Evolutionary conservation across 2,113 vertebrate species (phyloP), one percentile per base, ranked within the genome.

Genomic region (Syrmaticus mikado): DNA sequence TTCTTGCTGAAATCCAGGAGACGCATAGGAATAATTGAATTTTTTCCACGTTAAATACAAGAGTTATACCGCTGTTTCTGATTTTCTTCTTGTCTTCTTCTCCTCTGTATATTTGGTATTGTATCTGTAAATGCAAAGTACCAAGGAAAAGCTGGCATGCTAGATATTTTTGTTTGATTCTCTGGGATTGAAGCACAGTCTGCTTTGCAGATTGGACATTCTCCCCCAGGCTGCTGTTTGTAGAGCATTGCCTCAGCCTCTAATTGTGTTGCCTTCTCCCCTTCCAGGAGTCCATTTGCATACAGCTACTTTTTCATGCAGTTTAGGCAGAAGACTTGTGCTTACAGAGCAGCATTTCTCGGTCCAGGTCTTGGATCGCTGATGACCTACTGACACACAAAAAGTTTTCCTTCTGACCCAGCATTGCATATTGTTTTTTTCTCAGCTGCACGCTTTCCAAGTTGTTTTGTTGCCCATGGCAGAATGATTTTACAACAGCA

Each of bases 71-170:
- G 87, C 30, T 80, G 14, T 3, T 16, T 87, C 21, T 45, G 22
- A 28, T 66, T 68, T 72, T 52, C 1, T 55, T 78, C 79, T 79
- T 72, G n/a, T 89, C 6, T 58, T 81, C 67, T 90, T 30, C 20
- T 76, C 7, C 48, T 92, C 40, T 79, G 10, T 76, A 3, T 87
- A 66, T 80, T 79, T 87, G 30, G 27, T 61, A 55, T 3, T 72
- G 2, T 65, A 52, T 85, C 34, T 92, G 32, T 40, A 34, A 66
- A 21, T 92, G 48, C 41, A 68, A 83, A 36, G 68, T 80, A 87
- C 66, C 82, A 48, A 80, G 62, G 89, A 87, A 95, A 89, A 55
- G 22, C 52, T 88, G 84, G 34, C 72, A 71, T 93, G 81, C 80
- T 76, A 40, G 57, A n/a, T 75, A 79, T 50, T 91, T 2, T 34